These are phyloP conservation scores for Brachionus rotundiformis DNA, from an alignment of 1,140 invertebrate species.

Conservation along the genomic window DNA sequence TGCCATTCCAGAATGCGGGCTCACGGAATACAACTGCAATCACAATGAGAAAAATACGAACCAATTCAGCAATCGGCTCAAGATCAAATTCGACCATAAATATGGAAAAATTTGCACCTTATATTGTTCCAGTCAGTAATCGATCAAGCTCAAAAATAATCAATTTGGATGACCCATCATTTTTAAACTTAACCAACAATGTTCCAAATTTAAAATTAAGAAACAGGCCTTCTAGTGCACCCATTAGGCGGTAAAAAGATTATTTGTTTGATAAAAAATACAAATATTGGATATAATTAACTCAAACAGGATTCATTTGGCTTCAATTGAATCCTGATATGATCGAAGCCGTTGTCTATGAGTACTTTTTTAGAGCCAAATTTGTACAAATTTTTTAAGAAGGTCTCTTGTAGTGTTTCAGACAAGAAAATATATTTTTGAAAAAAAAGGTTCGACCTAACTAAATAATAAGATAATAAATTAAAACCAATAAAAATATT, in stretches of 20 bases:
- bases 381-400: no score
- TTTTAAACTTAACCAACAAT: slow-evolving; percentile 1
- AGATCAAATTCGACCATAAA: slow-evolving; percentile 21
- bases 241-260: neutral
- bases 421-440: no score
- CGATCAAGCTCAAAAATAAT: slow-evolving; percentile 2
- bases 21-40: neutral
- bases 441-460: no score
- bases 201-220: slow-evolving; percentile 4
- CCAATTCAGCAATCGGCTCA: neutral
- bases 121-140: neutral
- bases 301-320: neutral
- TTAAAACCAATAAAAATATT: no score
- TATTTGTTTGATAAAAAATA: neutral
- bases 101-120: neutral
- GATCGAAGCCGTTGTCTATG: no score
- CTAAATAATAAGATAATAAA: no score
- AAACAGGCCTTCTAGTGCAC: slow-evolving; percentile 21
- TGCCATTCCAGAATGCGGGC: neutral
- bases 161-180: neutral
- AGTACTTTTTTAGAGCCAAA: no score
- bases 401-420: no score
- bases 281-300: neutral
- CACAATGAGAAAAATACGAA: neutral
- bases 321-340: neutral